These are phyloP conservation scores for Acheta domesticus DNA, from an alignment of 2,888 invertebrate species.

Conservation along the genomic window DNA sequence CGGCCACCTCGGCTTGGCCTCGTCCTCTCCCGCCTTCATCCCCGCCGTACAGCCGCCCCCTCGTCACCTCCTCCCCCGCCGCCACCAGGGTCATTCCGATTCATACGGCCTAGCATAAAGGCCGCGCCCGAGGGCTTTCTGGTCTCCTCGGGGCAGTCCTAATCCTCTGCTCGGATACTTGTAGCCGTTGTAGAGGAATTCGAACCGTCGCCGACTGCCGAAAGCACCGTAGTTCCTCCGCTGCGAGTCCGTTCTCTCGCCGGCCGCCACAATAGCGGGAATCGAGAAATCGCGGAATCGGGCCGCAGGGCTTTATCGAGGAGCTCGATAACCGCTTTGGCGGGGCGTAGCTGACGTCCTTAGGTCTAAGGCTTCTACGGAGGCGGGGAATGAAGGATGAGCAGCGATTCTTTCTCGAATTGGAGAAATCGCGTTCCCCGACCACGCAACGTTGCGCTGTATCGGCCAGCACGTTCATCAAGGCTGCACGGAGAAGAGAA, in stretches of 20 bases:
- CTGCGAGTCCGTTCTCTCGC: background rate
- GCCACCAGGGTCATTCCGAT: background rate
- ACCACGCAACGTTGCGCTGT: too few species aligned
- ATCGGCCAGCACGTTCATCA: too few species aligned
- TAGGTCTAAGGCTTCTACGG: too few species aligned
- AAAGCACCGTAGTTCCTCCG: background rate
- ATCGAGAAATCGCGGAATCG: background rate
- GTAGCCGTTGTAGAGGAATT: background rate
- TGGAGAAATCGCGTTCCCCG: too few species aligned
- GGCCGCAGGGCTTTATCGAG: background rate
- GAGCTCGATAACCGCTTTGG: background rate
- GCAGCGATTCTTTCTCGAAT: too few species aligned
- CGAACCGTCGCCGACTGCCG: background rate
- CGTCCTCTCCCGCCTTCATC: background rate
- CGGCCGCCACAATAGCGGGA: constrained; percentile 7
- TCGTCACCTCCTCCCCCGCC: background rate
- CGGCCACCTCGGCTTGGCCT: background rate
- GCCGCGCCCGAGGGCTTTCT: background rate
- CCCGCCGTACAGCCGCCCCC: background rate
- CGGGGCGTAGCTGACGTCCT: background rate
- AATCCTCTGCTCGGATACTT: background rate
- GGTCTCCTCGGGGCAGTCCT: background rate
- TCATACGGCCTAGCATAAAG: background rate
- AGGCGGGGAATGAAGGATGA: background rate
- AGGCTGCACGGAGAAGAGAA: too few species aligned